Conservation (phyloP, 2,888 invertebrate species). For the Melieria picta region DNA sequence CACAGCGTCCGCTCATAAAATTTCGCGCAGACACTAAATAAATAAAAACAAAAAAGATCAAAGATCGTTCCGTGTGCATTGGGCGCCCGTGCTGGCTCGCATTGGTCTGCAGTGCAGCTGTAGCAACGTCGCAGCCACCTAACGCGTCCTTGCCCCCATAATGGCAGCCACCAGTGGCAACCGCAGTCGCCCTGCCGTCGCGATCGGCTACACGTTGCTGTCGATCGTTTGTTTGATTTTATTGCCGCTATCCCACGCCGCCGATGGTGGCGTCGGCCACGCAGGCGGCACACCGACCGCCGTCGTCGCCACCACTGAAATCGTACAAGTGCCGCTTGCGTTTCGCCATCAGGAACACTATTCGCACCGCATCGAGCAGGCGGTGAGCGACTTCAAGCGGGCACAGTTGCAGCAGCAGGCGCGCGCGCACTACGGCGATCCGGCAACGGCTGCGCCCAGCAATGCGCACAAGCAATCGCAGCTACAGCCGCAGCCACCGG, state of each 20-base stretch:
- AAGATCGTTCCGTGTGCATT: too few species aligned
- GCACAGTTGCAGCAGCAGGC: conserved; percentile 8
- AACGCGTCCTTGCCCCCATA: conserved; percentile 13
- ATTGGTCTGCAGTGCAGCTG: too few species aligned
- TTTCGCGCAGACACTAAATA: not conserved
- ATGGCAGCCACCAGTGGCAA: not conserved
- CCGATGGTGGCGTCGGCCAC: not conserved
- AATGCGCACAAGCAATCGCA: conserved; percentile 27
- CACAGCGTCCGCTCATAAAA: not conserved
- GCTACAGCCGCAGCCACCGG: conserved; percentile 33
- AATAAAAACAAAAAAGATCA: not conserved
- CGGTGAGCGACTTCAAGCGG: conserved; percentile 45
- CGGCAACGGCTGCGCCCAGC: conserved; percentile 35
- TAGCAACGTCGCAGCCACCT: not conserved
- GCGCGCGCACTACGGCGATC: conserved; percentile 4
- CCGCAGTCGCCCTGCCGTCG: not conserved
- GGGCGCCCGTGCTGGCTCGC: too few species aligned
- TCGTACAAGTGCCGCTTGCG: conserved; percentile 48
- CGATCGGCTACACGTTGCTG: not conserved
- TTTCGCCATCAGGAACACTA: conserved; percentile 55
- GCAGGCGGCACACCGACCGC: not conserved
- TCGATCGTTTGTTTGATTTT: not conserved
- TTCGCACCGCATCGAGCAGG: conserved; percentile 50
- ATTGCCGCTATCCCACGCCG: not conserved
- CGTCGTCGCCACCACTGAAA: conserved; percentile 32